Evolutionary conservation across 2,113 vertebrate genomes (phyloP).

Genomic region (Taurulus bubalis): DNA sequence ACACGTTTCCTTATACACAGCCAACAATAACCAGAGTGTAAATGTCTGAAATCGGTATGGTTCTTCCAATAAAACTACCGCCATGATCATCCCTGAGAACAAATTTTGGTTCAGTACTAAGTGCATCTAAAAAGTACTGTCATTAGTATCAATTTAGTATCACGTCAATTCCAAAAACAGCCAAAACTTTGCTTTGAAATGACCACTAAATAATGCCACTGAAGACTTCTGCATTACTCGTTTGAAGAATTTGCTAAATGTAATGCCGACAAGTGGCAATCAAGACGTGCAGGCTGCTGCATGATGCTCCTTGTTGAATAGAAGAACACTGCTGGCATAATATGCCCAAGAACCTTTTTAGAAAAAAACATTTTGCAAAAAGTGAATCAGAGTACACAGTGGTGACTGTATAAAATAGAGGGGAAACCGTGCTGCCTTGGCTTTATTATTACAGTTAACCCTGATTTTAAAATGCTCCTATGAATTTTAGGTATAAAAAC

Average conservation of each 20-base stretch:
- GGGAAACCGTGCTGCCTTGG: constrained; percentile 58
- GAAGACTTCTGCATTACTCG: constrained; percentile 6
- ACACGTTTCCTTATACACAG: constrained; percentile 67
- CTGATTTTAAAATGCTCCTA: constrained; percentile 69
- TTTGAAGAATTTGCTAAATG: constrained; percentile 22
- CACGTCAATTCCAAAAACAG: constrained; percentile 27
- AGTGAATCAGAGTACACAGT: constrained; percentile 51
- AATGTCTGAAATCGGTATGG: constrained; percentile 50
- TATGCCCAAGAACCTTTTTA: constrained; percentile 24
- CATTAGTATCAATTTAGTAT: constrained; percentile 36
- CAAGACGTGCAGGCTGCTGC: constrained; percentile 6
- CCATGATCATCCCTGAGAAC: constrained; percentile 84
- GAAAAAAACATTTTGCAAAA: constrained; percentile 43
- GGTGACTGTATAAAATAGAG: constrained; percentile 60
- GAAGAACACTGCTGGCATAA: constrained; percentile 23
- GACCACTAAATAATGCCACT: constrained; percentile 36
- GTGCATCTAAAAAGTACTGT: constrained; percentile 70
- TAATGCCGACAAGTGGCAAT: background rate
- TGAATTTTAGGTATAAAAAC: constrained; percentile 63
- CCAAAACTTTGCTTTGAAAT: constrained; percentile 23
- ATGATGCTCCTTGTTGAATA: background rate
- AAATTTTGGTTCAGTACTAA: constrained; percentile 81
- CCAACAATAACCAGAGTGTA: constrained; percentile 51
- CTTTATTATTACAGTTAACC: constrained; percentile 69
- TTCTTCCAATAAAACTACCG: constrained; percentile 57